These are phyloP conservation scores for Aldabrachelys gigantea DNA, from an alignment of 2,113 vertebrate species.

Conservation along the genomic window DNA sequence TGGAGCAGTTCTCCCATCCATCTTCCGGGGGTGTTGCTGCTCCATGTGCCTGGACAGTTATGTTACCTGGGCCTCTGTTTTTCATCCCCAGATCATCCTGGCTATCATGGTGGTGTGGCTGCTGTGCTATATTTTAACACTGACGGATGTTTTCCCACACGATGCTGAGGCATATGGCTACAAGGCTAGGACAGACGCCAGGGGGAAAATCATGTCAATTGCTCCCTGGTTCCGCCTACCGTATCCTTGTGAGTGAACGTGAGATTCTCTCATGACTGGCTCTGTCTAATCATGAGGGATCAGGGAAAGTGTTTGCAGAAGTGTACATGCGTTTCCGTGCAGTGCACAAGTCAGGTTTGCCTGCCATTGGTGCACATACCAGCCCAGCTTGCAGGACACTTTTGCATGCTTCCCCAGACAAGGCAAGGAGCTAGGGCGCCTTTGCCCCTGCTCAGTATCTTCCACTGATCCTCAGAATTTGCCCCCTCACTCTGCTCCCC, in stretches of 20 bases:
- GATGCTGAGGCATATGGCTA: conserved; percentile 84
- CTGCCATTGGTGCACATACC: background rate
- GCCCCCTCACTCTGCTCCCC: background rate
- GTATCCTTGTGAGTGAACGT: conserved; percentile 90
- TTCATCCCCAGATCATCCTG: conserved; percentile 87
- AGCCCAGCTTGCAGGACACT: background rate
- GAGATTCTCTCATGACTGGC: background rate
- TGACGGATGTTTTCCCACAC: conserved; percentile 83
- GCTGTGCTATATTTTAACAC: conserved; percentile 92
- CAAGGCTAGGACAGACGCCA: conserved; percentile 93
- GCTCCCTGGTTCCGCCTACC: conserved; percentile 94
- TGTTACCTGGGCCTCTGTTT: background rate
- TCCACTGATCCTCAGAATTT: background rate
- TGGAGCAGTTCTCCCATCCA: background rate
- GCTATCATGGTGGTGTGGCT: conserved; percentile 94
- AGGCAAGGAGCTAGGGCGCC: background rate
- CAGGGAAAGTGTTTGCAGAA: background rate
- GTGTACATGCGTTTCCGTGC: background rate
- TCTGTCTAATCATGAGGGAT: background rate
- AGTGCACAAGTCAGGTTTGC: background rate
- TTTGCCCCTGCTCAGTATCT: background rate
- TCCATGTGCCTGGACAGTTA: background rate
- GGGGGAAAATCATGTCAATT: conserved; percentile 90
- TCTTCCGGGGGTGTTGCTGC: too few relatives aligned
- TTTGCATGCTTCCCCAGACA: background rate